Percentiles rank a stretch among this genome's conserved stretches.
Evolutionary conservation across 2,113 vertebrate species (phyloP).

Genomic region (Orthonyx spaldingii): DNA sequence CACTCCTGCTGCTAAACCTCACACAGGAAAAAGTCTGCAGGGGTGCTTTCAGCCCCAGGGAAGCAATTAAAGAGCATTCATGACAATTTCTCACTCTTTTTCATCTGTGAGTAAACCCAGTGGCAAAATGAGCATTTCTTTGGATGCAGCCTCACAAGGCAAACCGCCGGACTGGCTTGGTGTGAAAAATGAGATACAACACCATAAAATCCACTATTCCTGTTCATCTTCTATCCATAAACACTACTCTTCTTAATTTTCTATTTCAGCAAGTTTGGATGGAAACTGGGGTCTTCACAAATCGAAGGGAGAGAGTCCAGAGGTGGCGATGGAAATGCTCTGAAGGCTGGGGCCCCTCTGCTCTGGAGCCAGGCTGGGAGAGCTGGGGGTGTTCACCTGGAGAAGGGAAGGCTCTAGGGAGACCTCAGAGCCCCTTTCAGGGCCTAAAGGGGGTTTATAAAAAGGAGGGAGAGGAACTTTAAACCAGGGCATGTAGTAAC

Average conservation of each 20-base stretch:
- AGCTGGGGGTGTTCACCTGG: not conserved
- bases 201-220: accelerated
- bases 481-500: accelerated
- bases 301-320: too few species aligned
- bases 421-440: not conserved
- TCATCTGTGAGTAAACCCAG: not conserved
- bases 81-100: too few species aligned
- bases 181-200: not conserved
- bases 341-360: not conserved
- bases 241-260: too few species aligned
- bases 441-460: not conserved
- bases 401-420: not conserved
- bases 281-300: not conserved
- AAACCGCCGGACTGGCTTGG: not conserved
- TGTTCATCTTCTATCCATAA: not conserved
- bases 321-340: not conserved
- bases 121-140: not conserved
- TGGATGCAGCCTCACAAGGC: not conserved
- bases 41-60: accelerated
- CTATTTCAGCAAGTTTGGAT: not conserved
- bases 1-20: not conserved
- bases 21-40: not conserved
- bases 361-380: not conserved
- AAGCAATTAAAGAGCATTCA: accelerated
- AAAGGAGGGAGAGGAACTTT: not conserved